These are phyloP conservation scores for Gila robusta DNA, from an alignment of 2,797 vertebrate species.

Conservation along the genomic window DNA sequence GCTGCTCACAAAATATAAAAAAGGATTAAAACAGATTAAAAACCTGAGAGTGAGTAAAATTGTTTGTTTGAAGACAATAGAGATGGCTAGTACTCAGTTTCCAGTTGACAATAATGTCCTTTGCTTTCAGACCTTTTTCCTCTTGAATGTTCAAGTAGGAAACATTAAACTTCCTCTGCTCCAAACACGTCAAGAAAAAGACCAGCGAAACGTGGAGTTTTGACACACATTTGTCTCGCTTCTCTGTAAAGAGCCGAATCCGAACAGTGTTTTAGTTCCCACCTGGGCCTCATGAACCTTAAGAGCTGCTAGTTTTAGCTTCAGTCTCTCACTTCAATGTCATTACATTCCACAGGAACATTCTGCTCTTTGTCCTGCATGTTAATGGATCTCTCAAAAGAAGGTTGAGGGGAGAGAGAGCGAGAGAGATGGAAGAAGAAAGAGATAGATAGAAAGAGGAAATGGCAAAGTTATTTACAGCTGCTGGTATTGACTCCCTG, in stretches of 20 bases:
- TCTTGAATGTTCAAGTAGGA: constrained; percentile 4
- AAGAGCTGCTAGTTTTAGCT: constrained; percentile 40
- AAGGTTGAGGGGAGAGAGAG: constrained; percentile 5
- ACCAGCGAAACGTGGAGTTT: neutral
- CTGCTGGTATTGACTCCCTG: constrained; percentile 44
- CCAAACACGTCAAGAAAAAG: neutral
- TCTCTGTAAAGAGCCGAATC: constrained; percentile 8
- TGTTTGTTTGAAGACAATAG: constrained; percentile 35
- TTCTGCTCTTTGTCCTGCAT: constrained; percentile 44
- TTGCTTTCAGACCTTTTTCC: neutral
- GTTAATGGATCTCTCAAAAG: constrained; percentile 38
- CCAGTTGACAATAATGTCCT: neutral
- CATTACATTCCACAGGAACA: constrained; percentile 31
- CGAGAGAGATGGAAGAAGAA: constrained; percentile 17
- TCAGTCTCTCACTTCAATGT: constrained; percentile 37
- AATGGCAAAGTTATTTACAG: constrained; percentile 47
- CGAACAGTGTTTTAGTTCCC: constrained; percentile 22
- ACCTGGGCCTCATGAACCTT: constrained; percentile 37
- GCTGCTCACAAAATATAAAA: constrained; percentile 40
- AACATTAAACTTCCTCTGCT: constrained; percentile 21
- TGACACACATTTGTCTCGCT: constrained; percentile 5
- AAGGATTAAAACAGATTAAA: constrained; percentile 50
- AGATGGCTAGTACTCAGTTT: constrained; percentile 16
- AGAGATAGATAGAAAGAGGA: constrained; percentile 26
- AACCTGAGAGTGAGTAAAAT: constrained; percentile 19